Base-by-base conservation (phyloP, 2,113 vertebrate species). In the Engraulis encrasicolus region DNA sequence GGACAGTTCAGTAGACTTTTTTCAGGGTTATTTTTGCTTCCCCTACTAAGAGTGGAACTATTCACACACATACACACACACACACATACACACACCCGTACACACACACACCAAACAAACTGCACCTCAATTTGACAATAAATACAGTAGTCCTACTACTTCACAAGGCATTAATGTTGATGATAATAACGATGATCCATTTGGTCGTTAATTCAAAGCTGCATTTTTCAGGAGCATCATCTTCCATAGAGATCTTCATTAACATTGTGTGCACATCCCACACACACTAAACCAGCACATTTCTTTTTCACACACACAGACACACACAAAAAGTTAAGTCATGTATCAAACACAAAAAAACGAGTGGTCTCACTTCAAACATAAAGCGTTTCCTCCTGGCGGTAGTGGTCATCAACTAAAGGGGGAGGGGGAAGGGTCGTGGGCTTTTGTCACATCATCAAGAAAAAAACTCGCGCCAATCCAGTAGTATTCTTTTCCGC, bases 161-260 rank as follows among this genome's bases (percentile, higher is more conserved):
- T 74, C 14, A 27, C 66, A 74, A 74, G 66, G 66, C 66, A 74
- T 74, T 74, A 34, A n/a, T n/a, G n/a, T n/a, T 45, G 40, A 5
- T 45, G 9, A 45, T 74, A 31, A 74, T 74, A 19, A 31, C 34
- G 27, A 74, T 74, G 66, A 74, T 74, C 66, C 66, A 34, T 74
- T 74, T 74, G 66, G 66, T 74, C 66, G 15, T 74, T 74, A 74
- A 74, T 74, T 74, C 66, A 74, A 74, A 74, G 66, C 66, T 74
- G 66, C 66, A 74, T 74, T 74, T n/a, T 34, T 45, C 40, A 74
- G 66, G 66, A 74, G 66, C 66, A 74, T 74, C 66, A 36, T 2
- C 23, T 74, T 74, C 15, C 23, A 34, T 74, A 14, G 12, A 34
- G 27, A 74, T 17, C 66, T 74, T 74, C 66, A 34, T 74, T 34